Evolutionary conservation across 1,140 invertebrate genomes (phyloP).

Genomic region (Dendrolimus punctatus): DNA sequence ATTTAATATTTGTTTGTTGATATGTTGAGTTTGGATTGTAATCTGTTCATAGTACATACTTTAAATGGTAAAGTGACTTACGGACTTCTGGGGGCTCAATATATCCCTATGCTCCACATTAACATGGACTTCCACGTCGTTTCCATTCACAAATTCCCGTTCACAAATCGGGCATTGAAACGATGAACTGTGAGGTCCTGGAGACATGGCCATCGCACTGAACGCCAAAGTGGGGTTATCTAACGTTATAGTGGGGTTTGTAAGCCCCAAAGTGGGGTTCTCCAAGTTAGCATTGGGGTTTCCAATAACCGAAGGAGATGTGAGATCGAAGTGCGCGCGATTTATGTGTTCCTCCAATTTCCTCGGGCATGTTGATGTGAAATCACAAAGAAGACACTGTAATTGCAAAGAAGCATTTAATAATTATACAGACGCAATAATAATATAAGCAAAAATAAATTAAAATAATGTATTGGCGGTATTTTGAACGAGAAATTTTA

Average conservation of each 20-base stretch:
- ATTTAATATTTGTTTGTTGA: no score
- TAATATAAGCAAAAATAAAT: no score
- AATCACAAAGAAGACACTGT: slow-evolving; percentile 86
- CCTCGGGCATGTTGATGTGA: slow-evolving; percentile 80
- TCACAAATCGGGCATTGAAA: slow-evolving; percentile 82
- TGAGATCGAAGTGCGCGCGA: slow-evolving; percentile 87
- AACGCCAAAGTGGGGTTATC: slow-evolving; percentile 42
- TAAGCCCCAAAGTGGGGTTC: slow-evolving; percentile 46
- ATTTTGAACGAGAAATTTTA: background rate
- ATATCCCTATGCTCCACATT: slow-evolving; percentile 83
- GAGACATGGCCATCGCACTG: slow-evolving; percentile 56
- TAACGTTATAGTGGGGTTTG: slow-evolving; percentile 42
- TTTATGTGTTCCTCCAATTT: slow-evolving; percentile 90
- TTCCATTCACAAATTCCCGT: slow-evolving; percentile 79
- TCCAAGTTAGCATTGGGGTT: slow-evolving; percentile 45
- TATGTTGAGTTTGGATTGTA: no score
- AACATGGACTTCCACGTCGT: slow-evolving; percentile 88
- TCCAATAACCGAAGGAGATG: slow-evolving; percentile 73
- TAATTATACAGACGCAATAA: no score
- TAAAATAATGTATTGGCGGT: no score
- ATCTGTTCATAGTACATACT: no score
- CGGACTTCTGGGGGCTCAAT: slow-evolving; percentile 63
- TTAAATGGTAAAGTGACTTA: slow-evolving; percentile 26
- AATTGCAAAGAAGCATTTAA: slow-evolving; percentile 13
- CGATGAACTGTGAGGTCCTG: slow-evolving; percentile 47